phyloP scores from a whole-genome alignment of 2,113 vertebrate species.

The Lucifuga dentata region DNA sequence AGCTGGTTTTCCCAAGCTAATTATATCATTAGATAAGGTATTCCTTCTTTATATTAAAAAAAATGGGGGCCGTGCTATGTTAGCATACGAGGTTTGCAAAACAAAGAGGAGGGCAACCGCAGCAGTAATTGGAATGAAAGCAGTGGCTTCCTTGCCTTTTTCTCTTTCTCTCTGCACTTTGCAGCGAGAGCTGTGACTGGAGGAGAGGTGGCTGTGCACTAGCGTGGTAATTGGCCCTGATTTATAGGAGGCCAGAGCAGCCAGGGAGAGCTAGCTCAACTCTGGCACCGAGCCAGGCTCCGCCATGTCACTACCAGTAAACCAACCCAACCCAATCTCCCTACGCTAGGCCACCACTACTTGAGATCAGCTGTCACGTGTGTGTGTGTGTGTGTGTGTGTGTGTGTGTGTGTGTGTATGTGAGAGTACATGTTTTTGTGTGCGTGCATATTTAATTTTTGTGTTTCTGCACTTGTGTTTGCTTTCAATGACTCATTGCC shows the following conservation, averaged over 20 bases:
- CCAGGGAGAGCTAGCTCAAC: conserved; percentile 62
- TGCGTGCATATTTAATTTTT: conserved; percentile 5
- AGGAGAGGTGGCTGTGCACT: conserved; percentile 62
- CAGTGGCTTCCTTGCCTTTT: conserved; percentile 45
- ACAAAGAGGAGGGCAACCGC: conserved; percentile 27
- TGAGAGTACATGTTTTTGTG: background rate
- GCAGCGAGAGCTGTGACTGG: conserved; percentile 56
- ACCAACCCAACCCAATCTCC: conserved; percentile 46
- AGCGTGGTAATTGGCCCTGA: conserved; percentile 78
- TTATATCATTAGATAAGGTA: conserved; percentile 13
- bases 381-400: conserved; percentile 3
- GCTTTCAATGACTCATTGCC: conserved; percentile 35
- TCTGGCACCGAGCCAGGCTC: conserved; percentile 67
- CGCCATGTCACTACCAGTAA: conserved; percentile 69
- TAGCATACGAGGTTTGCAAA: conserved; percentile 27
- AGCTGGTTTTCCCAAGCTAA: background rate
- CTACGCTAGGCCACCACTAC: conserved; percentile 30
- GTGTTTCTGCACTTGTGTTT: conserved; percentile 14
- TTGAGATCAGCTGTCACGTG: conserved; percentile 32
- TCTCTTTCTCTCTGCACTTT: conserved; percentile 51
- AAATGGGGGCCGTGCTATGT: conserved; percentile 1
- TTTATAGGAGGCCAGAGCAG: conserved; percentile 75
- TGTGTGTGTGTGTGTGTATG: conserved; percentile 6
- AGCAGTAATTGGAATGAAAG: conserved; percentile 53
- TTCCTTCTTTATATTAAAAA: conserved; percentile 20